Evolutionary conservation across 2,113 vertebrate genomes (phyloP), one percentile per base, ranked within the genome.

Genomic region (Thunnus thynnus): DNA sequence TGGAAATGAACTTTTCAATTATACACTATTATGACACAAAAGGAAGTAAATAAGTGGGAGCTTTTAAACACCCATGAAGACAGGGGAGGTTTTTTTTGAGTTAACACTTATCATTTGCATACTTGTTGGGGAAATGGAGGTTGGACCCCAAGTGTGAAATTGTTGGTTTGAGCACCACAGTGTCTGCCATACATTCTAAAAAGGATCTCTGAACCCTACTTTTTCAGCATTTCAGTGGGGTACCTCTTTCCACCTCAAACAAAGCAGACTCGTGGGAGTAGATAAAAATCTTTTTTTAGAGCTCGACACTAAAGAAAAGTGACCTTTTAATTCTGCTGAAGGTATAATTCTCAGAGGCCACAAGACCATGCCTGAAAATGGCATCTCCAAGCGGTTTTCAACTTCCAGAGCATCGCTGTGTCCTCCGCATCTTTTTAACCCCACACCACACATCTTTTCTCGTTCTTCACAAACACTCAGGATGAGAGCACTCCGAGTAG

Each of bases 71-170:
- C 32, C 41, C 22, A 0, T 25, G 57, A 65, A 17, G 20, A 71
- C 58, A 55, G 51, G 13, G 30, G 41, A 68, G 60, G 17, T 36
- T 16, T 48, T 72, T 77, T 48, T 11, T 25, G 68, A 78, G 51
- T 80, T 54, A 85, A 86, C 63, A 61, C 76, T 80, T 76, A 64
- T 86, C 52, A 86, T 89, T 90, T 78, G 55, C 73, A 86, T 90
- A 83, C 90, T 80, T 86, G 87, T 83, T 74, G 27, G 68, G 71
- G 81, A 88, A 86, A 70, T 11, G 82, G 77, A 83, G 80, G 83
- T 86, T 77, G 66, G 44, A 74, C 60, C 72, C 62, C 64, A 69
- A 86, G 75, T 66, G 65, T 88, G 14, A 90, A 87, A 89, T 57
- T 81, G 61, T 30, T 47, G 70, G 68, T 78, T 87, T 14, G 32